Evolutionary conservation across 2,797 vertebrate species (phyloP).

Genomic region (Hoplostethus atlanticus): DNA sequence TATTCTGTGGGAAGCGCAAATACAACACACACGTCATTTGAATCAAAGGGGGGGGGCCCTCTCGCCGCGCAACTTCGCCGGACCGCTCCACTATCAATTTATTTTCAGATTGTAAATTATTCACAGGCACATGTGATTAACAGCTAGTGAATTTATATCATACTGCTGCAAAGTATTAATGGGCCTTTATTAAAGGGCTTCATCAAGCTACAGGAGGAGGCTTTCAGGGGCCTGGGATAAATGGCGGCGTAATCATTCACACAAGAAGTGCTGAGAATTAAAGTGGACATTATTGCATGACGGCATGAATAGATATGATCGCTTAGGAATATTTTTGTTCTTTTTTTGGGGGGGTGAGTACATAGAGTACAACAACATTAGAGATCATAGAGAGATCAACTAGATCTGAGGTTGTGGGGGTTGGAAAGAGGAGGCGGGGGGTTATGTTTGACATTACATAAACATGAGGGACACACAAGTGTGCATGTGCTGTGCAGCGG

Average conservation of each 20-base stretch:
- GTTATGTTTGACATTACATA: conserved; percentile 74
- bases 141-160: conserved; percentile 75
- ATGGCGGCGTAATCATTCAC: conserved; percentile 60
- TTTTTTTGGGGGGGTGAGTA: background rate
- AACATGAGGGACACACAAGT: conserved; percentile 73
- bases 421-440: conserved; percentile 29
- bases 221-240: conserved; percentile 64
- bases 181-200: conserved; percentile 79
- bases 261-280: conserved; percentile 23
- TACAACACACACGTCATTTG: conserved; percentile 59
- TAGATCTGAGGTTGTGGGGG: conserved; percentile 43
- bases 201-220: conserved; percentile 67
- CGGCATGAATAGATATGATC: conserved; percentile 21
- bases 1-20: conserved; percentile 76
- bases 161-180: conserved; percentile 72
- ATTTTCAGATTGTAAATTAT: conserved; percentile 78
- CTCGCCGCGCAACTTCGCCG: conserved; percentile 39
- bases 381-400: conserved; percentile 10
- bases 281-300: conserved; percentile 21
- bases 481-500: conserved; percentile 27
- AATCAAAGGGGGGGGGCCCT: conserved; percentile 47
- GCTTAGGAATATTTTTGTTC: conserved; percentile 5
- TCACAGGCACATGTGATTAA: conserved; percentile 78
- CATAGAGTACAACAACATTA: background rate
- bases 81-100: conserved; percentile 62